A percentile compares a stretch with the other conserved stretches of the same genome.
Evolutionary conservation across 2,888 invertebrate genomes (phyloP).

Genomic region (Philopedon plagiatum): DNA sequence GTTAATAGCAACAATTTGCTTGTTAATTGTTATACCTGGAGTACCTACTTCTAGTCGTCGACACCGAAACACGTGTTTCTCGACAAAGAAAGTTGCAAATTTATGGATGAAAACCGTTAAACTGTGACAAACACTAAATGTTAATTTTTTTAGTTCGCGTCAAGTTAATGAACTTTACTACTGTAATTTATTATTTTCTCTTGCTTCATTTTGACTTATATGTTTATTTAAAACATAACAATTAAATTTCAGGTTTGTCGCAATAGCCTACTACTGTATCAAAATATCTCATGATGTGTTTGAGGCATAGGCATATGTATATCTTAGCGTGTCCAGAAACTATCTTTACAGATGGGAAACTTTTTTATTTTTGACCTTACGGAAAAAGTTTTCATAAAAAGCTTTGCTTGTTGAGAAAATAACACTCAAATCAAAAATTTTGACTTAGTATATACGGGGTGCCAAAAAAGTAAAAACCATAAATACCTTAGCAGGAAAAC

Average conservation of each 20-base stretch:
- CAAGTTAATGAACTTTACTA: slow-evolving; percentile 15
- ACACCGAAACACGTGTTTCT: neutral
- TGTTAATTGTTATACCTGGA: neutral
- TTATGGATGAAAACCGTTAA: slow-evolving; percentile 16
- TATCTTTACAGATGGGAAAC: too few relatives aligned
- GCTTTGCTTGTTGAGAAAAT: too few relatives aligned
- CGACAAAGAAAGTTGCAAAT: slow-evolving; percentile 10
- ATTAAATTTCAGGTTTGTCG: neutral
- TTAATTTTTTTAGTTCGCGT: slow-evolving; percentile 5
- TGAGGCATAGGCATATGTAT: too few relatives aligned
- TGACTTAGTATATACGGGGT: too few relatives aligned
- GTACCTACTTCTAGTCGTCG: neutral
- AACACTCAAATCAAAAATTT: too few relatives aligned
- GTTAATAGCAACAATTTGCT: neutral
- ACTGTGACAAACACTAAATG: slow-evolving; percentile 10
- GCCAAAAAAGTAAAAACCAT: too few relatives aligned
- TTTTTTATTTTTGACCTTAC: too few relatives aligned
- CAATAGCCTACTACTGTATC: neutral
- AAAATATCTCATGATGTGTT: too few relatives aligned
- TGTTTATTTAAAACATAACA: neutral
- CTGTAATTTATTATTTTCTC: neutral
- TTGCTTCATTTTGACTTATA: neutral
- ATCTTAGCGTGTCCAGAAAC: too few relatives aligned
- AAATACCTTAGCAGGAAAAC: too few relatives aligned
- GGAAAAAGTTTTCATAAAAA: too few relatives aligned